A percentile compares a stretch with the other conserved stretches of the same genome.
Conservation (phyloP, 2,797 vertebrate species). For the Argya squamiceps region DNA sequence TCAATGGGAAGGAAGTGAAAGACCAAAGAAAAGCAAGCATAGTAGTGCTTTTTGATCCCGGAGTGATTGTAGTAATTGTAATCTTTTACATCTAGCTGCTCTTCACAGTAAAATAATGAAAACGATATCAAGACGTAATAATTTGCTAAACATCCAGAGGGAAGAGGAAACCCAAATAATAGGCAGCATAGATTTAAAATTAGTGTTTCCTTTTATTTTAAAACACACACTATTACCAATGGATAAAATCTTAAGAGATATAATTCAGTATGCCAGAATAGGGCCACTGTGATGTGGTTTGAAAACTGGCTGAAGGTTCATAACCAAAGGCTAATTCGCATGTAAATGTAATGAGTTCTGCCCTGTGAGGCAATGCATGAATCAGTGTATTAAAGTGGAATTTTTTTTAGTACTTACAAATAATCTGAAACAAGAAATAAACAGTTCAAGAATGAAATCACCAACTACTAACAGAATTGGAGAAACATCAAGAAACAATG, state of each 20-base stretch:
- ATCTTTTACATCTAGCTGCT: background rate
- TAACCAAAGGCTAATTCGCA: slow-evolving; percentile 31
- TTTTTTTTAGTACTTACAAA: background rate
- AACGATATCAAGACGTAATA: background rate
- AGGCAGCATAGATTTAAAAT: background rate
- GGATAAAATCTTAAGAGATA: slow-evolving; percentile 54
- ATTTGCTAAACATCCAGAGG: slow-evolving; percentile 39
- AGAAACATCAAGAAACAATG: background rate
- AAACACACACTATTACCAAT: background rate
- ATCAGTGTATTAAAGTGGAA: background rate
- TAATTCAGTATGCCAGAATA: slow-evolving; percentile 36
- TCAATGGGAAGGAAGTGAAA: slow-evolving; percentile 6
- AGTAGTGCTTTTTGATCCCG: slow-evolving; percentile 19
- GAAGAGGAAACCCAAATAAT: slow-evolving; percentile 38
- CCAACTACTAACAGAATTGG: background rate
- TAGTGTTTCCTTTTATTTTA: slow-evolving; percentile 28
- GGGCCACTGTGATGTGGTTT: slow-evolving; percentile 50
- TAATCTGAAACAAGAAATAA: slow-evolving; percentile 35
- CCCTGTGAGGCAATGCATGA: background rate
- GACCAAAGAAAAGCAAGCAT: slow-evolving; percentile 31
- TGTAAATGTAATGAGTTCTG: slow-evolving; percentile 23
- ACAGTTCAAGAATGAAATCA: background rate
- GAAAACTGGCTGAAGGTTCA: slow-evolving; percentile 40
- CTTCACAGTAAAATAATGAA: slow-evolving; percentile 16
- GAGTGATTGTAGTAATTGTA: slow-evolving; percentile 18